Base-by-base conservation (phyloP, 2,797 vertebrate genomes). In the Falco cherrug region DNA sequence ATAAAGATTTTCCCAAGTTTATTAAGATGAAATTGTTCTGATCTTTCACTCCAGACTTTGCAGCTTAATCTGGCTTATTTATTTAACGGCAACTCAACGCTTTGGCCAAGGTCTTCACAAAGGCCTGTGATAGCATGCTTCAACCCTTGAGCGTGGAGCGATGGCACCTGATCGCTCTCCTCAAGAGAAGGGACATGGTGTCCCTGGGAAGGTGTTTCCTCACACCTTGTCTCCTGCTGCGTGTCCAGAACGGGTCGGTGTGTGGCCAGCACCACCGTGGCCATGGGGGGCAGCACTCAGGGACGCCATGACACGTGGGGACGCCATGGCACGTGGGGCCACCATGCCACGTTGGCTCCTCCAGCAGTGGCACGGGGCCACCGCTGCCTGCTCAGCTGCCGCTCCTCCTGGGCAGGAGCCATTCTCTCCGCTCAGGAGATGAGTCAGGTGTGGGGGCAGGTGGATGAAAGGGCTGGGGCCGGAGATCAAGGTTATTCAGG, bases 361-460 rank as follows among this genome's bases (percentile, higher is more conserved):
- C 26, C 43, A 68, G 67, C 87, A 91, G 93, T 63, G 24, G 84
- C 3, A 1, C 16, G 50, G 64, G 89, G 88, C 83, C 37, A 11
- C 21, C 0, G 0, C 86, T 61, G 92, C 31, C 91, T 81, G 67
- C 87, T 80, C 1, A 2, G 80, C 76, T 2, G 2, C 43, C 1
- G 10, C 69, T 85, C 31, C 76, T 91, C 83, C 76, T 31, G 76
- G 71, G 82, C 87, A 83, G 93, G 80, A 96, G 88, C 83, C 93
- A 39, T 88, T 94, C 94, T 90, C 83, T 95, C 31, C 11, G 1
- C 59, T 84, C 47, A 16, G 95, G 92, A 94, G 96, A 96, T 97
- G 95, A 96, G 75, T 96, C 96, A 96, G 93, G 94, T 95, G 93
- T 96, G 95, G 95, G 95, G 95, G 95, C 95, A 96, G 95, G 89